These are phyloP conservation scores for Hyposoter dolosus DNA, from an alignment of 2,888 invertebrate genomes.

Conservation along the genomic window DNA sequence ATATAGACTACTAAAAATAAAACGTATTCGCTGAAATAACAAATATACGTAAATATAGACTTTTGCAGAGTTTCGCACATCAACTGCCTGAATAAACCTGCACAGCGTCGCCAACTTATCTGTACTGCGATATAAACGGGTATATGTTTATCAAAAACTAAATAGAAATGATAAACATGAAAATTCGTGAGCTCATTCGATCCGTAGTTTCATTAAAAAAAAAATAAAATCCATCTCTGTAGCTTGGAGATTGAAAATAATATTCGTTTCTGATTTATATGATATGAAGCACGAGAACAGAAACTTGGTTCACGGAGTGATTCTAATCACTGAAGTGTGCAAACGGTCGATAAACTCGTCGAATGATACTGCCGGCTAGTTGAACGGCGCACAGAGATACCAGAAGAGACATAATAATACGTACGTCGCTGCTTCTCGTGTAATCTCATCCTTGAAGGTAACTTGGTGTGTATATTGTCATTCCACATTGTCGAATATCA, in stretches of 20 bases:
- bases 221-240: not conserved
- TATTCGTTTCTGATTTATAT: not conserved
- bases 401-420: slow-evolving; percentile 11
- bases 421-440: not conserved
- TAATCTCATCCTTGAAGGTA: not conserved
- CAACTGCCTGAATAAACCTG: not conserved
- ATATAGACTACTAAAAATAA: slow-evolving; percentile 1
- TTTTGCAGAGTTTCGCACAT: not conserved
- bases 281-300: not conserved
- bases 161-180: not conserved
- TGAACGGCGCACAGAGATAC: slow-evolving; percentile 28
- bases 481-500: slow-evolving; percentile 30
- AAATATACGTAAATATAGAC: not conserved
- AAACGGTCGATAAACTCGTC: slow-evolving; percentile 43
- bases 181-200: too few relatives aligned
- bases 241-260: not conserved
- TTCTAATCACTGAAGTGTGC: slow-evolving; percentile 32
- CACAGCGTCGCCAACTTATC: not conserved
- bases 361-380: slow-evolving; percentile 29
- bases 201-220: not conserved
- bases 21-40: not conserved
- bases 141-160: not conserved
- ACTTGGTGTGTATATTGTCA: not conserved
- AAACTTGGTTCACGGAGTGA: slow-evolving; percentile 24
- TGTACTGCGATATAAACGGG: not conserved